Evolutionary conservation across 1,140 invertebrate species (phyloP), one percentile per base, ranked within the genome.

Genomic region (Bombus waltoni): DNA sequence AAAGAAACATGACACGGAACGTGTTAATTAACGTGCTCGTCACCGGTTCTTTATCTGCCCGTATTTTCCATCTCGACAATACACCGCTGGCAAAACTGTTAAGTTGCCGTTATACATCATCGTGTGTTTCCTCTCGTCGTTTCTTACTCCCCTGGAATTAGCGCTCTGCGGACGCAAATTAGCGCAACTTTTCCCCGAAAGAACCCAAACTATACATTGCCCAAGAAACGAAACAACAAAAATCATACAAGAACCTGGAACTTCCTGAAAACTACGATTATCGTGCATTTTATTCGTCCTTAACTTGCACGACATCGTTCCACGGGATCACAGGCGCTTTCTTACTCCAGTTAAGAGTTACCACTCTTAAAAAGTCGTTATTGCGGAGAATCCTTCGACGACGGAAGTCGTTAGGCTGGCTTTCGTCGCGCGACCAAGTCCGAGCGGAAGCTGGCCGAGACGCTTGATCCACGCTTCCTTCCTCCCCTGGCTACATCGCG

Each of bases 361-460:
- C 42, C 40, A 4, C 87, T 74, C 84, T 90, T 88, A 90, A 86
- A 86, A 92, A 91, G 85, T 90, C 88, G 86, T 92, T 92, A 91
- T 70, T 78, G 70, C n/a, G 28, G 42, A 18, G 28, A 25, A 44
- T 74, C 47, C 72, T 79, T 83, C 47, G 47, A 38, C 44, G 22
- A 13, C 35, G 53, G 35, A 18, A 8, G 47, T 77, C 53, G 53
- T 77, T 77, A 65, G 57, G 13, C 25, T 35, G 38, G 28, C 25
- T 77, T 62, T 42, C 57, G 18, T 2, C 3, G 18, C 15, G 28
- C 44, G 74, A 32, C 5, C 22, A n/a, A 53, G 47, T 40, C 74
- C 74, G 13, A 44, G 40, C 53, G 53, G 35, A 76, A 76, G 15
- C 53, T n/a, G 53, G 25, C 47, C 32, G 9, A 13, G 18, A 25